These are phyloP conservation scores for Notothenia rossii DNA, from an alignment of 2,113 vertebrate species.

Conservation along the genomic window DNA sequence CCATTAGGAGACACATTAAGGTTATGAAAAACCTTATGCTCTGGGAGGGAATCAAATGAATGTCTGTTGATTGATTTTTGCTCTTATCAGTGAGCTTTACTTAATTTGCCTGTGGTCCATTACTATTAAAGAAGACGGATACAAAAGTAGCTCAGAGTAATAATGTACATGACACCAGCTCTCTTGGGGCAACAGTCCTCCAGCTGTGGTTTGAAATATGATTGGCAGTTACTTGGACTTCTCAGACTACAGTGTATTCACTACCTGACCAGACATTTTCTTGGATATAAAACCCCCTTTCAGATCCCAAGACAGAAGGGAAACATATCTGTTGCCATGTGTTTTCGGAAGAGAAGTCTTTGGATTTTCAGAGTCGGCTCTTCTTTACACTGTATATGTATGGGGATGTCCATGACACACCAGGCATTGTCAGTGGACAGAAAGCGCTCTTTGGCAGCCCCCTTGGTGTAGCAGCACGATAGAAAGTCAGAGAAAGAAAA, in stretches of 20 bases:
- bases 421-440: conserved; percentile 53
- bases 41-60: conserved; percentile 39
- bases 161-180: conserved; percentile 12
- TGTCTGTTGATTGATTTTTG: conserved; percentile 64
- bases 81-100: conserved; percentile 29
- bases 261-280: conserved; percentile 40
- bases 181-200: conserved; percentile 1
- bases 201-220: conserved; percentile 41
- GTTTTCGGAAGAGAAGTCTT: conserved; percentile 17
- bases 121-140: conserved; percentile 2
- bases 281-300: conserved; percentile 30
- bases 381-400: conserved; percentile 60
- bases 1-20: conserved; percentile 51
- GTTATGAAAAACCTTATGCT: conserved; percentile 40
- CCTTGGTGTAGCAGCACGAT: conserved; percentile 61
- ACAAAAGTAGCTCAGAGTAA: conserved; percentile 12
- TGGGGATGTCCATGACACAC: conserved; percentile 62
- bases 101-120: conserved; percentile 3
- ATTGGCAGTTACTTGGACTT: conserved; percentile 34
- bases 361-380: conserved; percentile 29
- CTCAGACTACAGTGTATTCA: conserved; percentile 34
- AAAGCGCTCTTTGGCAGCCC: conserved; percentile 58
- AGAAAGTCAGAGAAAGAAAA: conserved; percentile 65
- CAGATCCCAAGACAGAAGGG: conserved; percentile 30
- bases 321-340: conserved; percentile 54